Evolutionary conservation across 2,888 invertebrate genomes (phyloP).

Genomic region (Chirona hameri): DNA sequence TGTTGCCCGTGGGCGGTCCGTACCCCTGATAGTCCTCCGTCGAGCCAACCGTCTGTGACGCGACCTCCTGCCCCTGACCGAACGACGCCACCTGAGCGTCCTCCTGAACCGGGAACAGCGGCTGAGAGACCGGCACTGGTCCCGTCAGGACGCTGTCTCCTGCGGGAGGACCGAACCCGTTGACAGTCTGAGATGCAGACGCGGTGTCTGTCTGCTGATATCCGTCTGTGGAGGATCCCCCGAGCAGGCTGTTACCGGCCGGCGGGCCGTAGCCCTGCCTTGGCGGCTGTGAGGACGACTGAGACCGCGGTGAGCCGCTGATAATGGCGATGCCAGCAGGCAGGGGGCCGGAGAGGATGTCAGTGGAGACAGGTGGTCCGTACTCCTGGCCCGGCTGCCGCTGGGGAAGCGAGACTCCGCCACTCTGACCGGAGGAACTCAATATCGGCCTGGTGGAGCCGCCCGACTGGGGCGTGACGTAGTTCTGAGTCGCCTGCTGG

Average conservation of each 20-base stretch:
- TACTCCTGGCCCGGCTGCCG: constrained; percentile 13
- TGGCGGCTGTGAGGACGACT: not conserved
- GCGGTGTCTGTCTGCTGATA: no score
- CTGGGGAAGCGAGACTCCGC: not conserved
- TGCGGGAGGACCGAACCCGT: not conserved
- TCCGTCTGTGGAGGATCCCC: not conserved
- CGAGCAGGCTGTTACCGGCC: constrained; percentile 1
- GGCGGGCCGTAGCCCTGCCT: not conserved
- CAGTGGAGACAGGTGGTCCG: not conserved
- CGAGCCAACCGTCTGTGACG: not conserved
- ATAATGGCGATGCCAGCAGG: not conserved
- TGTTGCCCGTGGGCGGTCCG: not conserved
- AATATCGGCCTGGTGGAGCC: not conserved
- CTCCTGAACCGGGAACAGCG: not conserved
- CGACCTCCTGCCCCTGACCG: not conserved
- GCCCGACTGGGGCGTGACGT: not conserved
- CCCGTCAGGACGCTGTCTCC: not conserved
- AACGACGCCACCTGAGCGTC: not conserved
- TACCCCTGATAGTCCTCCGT: not conserved
- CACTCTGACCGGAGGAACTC: not conserved
- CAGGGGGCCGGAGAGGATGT: not conserved
- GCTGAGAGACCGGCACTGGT: not conserved
- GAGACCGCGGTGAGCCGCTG: not conserved
- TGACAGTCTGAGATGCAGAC: not conserved
- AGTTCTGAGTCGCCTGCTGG: not conserved